phyloP scores from a whole-genome alignment of 2,113 vertebrate species.

The Forbesichthys agassizii region DNA sequence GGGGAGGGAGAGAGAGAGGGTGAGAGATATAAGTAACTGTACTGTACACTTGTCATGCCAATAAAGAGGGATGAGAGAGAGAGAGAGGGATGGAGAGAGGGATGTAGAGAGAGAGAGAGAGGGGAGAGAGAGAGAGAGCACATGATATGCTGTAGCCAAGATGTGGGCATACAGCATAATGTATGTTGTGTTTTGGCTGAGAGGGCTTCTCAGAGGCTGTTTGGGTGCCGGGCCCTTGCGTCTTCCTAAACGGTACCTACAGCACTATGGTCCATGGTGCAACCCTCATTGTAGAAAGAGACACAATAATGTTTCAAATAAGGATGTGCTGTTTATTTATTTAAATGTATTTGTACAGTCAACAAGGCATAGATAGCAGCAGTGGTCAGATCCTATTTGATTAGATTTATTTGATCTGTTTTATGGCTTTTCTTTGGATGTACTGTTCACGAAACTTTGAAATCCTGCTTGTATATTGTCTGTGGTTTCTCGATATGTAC shows the following conservation, averaged over 20 bases:
- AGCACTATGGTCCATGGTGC: neutral
- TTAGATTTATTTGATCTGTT: too few species aligned
- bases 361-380: too few species aligned
- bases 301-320: constrained; percentile 2
- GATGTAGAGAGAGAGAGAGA: neutral
- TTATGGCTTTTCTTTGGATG: too few species aligned
- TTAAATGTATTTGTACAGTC: too few species aligned
- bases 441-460: too few species aligned
- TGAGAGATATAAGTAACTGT: too few species aligned
- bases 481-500: too few species aligned
- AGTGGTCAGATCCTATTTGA: too few species aligned
- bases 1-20: neutral
- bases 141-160: too few species aligned
- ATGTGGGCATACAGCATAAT: too few species aligned
- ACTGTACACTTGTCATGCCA: too few species aligned
- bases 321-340: constrained; percentile 11
- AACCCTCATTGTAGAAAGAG: neutral
- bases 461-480: too few species aligned
- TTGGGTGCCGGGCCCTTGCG: constrained; percentile 37
- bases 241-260: constrained; percentile 46
- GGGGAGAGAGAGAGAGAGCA: neutral
- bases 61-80: neutral
- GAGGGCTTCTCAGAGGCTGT: constrained; percentile 18
- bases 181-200: constrained; percentile 25
- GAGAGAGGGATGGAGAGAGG: neutral